Percentiles rank a stretch among this genome's conserved stretches.
phyloP scores from a whole-genome alignment of 2,113 vertebrate genomes.

The Ceuthmochares aereus region DNA sequence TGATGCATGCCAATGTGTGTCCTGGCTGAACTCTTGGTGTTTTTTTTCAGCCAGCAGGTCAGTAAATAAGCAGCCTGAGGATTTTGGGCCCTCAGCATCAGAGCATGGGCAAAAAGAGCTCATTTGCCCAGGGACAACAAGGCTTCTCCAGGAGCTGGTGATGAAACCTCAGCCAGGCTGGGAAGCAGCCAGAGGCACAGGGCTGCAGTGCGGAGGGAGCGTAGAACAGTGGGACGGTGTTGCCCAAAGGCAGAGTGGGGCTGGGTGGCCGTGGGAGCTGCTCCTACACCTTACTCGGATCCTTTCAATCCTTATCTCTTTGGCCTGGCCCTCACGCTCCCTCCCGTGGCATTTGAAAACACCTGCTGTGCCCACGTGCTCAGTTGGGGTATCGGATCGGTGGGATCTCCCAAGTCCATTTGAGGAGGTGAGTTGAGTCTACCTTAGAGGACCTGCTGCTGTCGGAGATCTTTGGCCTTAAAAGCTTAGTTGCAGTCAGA shows the following conservation, averaged over 20 bases:
- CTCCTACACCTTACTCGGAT: background rate
- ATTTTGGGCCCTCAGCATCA: background rate
- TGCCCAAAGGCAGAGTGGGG: rapidly evolving
- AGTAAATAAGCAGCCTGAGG: background rate
- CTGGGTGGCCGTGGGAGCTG: background rate
- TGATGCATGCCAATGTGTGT: rapidly evolving
- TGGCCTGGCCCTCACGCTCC: rapidly evolving
- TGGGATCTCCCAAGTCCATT: background rate
- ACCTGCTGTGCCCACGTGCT: background rate
- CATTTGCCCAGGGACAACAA: background rate
- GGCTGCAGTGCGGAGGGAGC: background rate
- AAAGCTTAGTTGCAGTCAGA: background rate
- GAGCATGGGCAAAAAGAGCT: background rate
- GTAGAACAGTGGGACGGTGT: background rate
- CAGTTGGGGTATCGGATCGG: background rate
- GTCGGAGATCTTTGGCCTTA: background rate
- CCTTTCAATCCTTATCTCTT: background rate
- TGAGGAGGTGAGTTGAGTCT: background rate
- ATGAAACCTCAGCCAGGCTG: background rate
- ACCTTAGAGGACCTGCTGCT: rapidly evolving
- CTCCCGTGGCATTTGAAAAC: background rate
- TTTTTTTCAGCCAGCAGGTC: background rate
- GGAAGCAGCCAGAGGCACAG: background rate
- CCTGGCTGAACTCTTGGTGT: background rate
- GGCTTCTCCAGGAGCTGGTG: background rate